A percentile compares a stretch with the other conserved stretches of the same genome.
These are phyloP conservation scores for Amiota mariae DNA, from an alignment of 2,888 invertebrate species.

Conservation along the genomic window DNA sequence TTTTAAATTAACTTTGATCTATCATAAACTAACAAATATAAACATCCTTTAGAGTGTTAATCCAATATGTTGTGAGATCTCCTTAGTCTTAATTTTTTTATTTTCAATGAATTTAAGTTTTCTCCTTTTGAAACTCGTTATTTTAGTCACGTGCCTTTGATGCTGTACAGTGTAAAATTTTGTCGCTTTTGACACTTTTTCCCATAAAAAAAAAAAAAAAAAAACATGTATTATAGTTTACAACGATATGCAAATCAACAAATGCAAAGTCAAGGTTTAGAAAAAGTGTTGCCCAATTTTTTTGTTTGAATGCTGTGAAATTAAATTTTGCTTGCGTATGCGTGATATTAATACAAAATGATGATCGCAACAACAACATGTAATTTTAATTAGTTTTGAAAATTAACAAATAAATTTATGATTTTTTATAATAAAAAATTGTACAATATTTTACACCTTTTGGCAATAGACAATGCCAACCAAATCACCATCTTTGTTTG, in stretches of 20 bases:
- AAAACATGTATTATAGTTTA: neutral
- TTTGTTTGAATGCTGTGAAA: neutral
- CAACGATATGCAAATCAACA: neutral
- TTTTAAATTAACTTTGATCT: no score
- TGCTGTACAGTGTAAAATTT: neutral
- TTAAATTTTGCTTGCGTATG: slow-evolving; percentile 6
- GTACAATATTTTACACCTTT: neutral
- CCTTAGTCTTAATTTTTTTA: neutral
- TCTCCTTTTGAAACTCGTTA: neutral
- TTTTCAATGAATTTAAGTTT: neutral
- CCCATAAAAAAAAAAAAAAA: neutral
- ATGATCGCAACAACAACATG: neutral
- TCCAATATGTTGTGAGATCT: no score
- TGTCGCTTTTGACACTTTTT: slow-evolving; percentile 4
- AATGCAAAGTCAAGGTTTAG: neutral
- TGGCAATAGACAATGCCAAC: neutral
- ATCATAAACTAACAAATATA: no score
- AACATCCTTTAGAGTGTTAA: no score
- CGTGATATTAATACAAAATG: slow-evolving; percentile 9
- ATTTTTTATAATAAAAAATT: no score
- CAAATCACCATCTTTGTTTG: neutral
- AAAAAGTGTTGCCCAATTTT: neutral
- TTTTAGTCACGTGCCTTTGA: slow-evolving; percentile 13
- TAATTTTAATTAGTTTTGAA: slow-evolving; percentile 10
- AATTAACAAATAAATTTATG: no score